A percentile compares a stretch with the other conserved stretches of the same genome.
Evolutionary conservation across 2,888 invertebrate genomes (phyloP).

Genomic region (Papilio gigon): DNA sequence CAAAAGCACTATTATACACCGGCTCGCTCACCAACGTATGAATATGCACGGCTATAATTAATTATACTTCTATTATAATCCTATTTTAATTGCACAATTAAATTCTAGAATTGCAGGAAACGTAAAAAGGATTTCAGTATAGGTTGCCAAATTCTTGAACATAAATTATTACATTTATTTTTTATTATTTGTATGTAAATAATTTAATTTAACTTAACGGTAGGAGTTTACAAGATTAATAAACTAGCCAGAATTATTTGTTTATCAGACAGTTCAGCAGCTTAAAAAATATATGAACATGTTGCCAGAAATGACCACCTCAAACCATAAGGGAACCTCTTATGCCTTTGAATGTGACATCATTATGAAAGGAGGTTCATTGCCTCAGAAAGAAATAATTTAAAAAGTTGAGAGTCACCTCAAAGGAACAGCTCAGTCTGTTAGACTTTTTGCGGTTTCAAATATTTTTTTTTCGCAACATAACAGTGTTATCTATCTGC

Average conservation of each 20-base stretch:
- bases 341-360: background rate
- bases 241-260: no score
- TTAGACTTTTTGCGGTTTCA: constrained; percentile 42
- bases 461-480: constrained; percentile 26
- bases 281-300: background rate
- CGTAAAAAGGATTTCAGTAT: background rate
- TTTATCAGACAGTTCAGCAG: no score
- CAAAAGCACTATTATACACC: constrained; percentile 59
- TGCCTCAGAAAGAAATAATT: constrained; percentile 20
- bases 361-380: constrained; percentile 32
- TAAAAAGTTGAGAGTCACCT: constrained; percentile 28
- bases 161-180: background rate
- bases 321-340: constrained; percentile 19
- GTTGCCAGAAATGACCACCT: background rate
- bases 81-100: constrained; percentile 13
- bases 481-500: constrained; percentile 53
- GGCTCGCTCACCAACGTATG: constrained; percentile 48
- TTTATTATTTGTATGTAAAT: background rate
- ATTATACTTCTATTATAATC: background rate
- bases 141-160: constrained; percentile 21
- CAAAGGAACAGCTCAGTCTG: constrained; percentile 43
- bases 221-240: no score
- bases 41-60: constrained; percentile 39
- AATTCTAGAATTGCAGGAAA: background rate
- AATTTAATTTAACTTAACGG: no score